Percentiles rank a stretch among this genome's conserved stretches.
phyloP scores from a whole-genome alignment of 2,113 vertebrate species.

The Platichthys flesus region DNA sequence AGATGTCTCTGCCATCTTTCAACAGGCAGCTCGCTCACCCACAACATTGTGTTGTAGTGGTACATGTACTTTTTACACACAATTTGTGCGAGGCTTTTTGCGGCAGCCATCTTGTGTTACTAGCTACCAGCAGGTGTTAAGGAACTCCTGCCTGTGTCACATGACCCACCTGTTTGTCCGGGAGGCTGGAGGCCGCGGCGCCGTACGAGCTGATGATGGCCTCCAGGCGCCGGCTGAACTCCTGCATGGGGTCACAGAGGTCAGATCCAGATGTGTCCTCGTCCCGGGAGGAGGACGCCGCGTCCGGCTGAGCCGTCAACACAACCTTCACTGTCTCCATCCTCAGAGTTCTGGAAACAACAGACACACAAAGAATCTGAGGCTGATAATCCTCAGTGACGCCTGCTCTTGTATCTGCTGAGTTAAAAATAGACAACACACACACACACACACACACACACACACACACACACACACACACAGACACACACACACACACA shows the following conservation, averaged over 20 bases:
- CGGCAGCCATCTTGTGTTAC: not conserved
- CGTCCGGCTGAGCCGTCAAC: not conserved
- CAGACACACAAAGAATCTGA: not conserved
- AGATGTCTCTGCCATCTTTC: too few species aligned
- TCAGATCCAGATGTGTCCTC: not conserved
- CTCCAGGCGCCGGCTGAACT: not conserved
- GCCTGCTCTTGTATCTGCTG: constrained; percentile 59
- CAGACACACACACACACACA: too few species aligned
- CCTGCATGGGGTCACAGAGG: not conserved
- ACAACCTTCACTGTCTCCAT: not conserved
- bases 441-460: not conserved
- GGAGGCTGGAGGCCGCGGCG: not conserved
- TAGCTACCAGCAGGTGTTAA: too few species aligned
- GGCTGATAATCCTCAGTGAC: constrained; percentile 48
- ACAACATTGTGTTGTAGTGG: too few species aligned
- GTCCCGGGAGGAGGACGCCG: not conserved
- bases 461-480: constrained; percentile 66
- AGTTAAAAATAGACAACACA: constrained; percentile 83
- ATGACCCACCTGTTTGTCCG: not conserved
- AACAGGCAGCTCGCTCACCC: too few species aligned
- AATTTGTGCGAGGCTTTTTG: too few species aligned
- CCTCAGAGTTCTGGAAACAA: not conserved
- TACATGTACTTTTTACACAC: too few species aligned
- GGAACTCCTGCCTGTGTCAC: not conserved
- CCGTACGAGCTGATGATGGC: not conserved